Base-by-base conservation (phyloP, 2,888 invertebrate species). In the Tipula lateralis region DNA sequence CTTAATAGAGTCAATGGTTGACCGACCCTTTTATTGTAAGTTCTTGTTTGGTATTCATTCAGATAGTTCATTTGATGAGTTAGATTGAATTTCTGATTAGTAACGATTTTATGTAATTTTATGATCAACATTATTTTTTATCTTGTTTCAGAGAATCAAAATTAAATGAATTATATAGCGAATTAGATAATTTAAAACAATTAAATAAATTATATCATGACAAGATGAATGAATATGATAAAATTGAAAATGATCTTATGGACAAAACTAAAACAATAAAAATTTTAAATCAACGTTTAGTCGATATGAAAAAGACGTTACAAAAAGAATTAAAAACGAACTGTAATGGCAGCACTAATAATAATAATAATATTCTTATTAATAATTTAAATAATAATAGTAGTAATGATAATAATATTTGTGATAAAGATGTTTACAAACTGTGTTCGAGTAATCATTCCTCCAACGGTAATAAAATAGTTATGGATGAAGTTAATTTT, bases 241-340 rank as follows among this genome's bases (percentile, higher is more conserved):
- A 84, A 32, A 81, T 91, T 88, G 92, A 92, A 90, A 90, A 90
- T 88, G 92, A 93, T 90, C 91, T 93, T 88, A 91, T 91, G 89
- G 93, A 93, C 90, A 93, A 93, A 90, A 93, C 92, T 91, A 93
- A 93, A 91, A 93, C 94, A 90, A 95, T 97, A 87, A 96, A 96
- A 91, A 94, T 95, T 19, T 92, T 97, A 87, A 96, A 97, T 89
- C 95, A 97, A 89, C 93, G 97, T 87, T 91, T 98, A 89, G 93
- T 94, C 24, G 97, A 98, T 88, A 94, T 98, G 92, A 97, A 97
- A 89, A 97, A 97, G 89, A 96, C 97, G 0, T 91, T 98, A 84
- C 97, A 98, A 88, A 93, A 95, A 86, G 97, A 98, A 90, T 91
- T 98, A 84, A 89, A 89, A 30, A 88, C 87, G 82, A 88, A 87